phyloP scores from a whole-genome alignment of 2,888 invertebrate genomes.

The Resseliella maxima region DNA sequence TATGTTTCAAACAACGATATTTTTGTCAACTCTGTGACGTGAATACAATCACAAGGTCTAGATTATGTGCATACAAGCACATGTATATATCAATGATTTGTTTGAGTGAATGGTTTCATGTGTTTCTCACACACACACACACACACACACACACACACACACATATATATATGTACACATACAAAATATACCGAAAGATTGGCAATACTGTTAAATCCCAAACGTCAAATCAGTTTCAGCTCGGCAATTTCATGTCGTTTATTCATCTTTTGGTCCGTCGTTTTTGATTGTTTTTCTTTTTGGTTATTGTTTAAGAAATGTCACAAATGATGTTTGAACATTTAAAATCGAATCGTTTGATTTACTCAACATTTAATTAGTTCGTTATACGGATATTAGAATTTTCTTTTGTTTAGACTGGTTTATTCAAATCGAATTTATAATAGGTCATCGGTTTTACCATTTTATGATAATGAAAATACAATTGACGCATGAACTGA shows the following conservation, averaged over 20 bases:
- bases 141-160: background rate
- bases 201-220: background rate
- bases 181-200: background rate
- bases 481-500: background rate
- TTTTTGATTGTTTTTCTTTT: background rate
- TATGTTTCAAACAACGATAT: background rate
- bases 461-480: background rate
- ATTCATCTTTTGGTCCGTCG: background rate
- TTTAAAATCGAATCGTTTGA: background rate
- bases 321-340: conserved; percentile 24
- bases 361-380: background rate
- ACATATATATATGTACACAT: background rate
- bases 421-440: background rate
- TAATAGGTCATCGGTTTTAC: background rate
- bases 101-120: no score
- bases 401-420: background rate
- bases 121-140: background rate
- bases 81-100: no score
- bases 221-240: background rate
- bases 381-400: background rate
- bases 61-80: background rate
- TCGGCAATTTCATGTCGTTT: background rate
- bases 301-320: background rate
- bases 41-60: background rate
- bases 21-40: background rate